Conservation (phyloP, 37 sponge, comb jelly and placozoan species). For the Dysidea cf. avara region DNA sequence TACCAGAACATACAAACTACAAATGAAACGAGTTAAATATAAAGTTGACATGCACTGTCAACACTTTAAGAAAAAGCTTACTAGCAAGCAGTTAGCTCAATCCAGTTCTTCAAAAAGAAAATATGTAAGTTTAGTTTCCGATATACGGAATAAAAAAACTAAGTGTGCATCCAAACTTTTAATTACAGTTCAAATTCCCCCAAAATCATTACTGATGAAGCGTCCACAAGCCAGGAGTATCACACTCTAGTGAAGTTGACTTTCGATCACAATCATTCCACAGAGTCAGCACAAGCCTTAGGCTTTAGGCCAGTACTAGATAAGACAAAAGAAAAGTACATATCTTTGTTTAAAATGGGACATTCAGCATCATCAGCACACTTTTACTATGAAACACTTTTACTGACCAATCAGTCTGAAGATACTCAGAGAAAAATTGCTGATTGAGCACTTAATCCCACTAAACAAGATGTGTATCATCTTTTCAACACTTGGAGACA, state of each 20-base stretch:
- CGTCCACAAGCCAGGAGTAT: background rate
- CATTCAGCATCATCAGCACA: conserved; percentile 1
- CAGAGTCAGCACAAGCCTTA: conserved; percentile 7
- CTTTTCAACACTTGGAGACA: background rate
- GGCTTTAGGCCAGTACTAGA: background rate
- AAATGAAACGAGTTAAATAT: background rate
- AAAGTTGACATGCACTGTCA: conserved; percentile 3
- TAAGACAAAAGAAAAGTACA: background rate
- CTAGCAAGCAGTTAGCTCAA: background rate
- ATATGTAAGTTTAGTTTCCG: background rate
- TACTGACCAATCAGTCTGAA: background rate
- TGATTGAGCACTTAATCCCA: background rate
- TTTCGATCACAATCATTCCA: conserved; percentile 18
- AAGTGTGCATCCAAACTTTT: conserved; percentile 3
- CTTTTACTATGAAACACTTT: background rate
- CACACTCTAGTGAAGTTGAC: conserved; percentile 9
- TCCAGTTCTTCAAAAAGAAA: background rate
- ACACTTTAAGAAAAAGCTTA: background rate
- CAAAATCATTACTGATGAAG: background rate
- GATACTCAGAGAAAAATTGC: background rate
- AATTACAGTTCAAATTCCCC: conserved; percentile 5
- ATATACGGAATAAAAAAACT: background rate
- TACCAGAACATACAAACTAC: background rate
- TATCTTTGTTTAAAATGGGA: background rate
- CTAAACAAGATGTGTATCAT: background rate